A percentile compares a stretch with the other conserved stretches of the same genome.
These are phyloP conservation scores for Spizaetus ornatus DNA, from an alignment of 2,113 vertebrate genomes.

Conservation along the genomic window DNA sequence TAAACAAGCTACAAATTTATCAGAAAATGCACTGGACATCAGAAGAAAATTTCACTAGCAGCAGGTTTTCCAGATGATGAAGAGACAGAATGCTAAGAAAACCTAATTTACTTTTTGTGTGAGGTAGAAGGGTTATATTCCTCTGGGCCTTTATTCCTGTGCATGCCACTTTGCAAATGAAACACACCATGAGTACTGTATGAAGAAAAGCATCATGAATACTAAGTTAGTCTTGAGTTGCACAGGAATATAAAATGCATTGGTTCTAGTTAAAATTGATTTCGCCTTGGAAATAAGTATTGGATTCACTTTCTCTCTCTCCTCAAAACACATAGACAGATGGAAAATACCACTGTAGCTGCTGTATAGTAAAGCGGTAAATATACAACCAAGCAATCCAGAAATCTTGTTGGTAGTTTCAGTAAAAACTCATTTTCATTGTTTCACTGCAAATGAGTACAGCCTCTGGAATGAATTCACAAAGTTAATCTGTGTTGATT, in stretches of 20 bases:
- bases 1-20: not conserved
- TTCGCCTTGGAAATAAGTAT: constrained; percentile 59
- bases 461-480: not conserved
- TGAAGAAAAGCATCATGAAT: constrained; percentile 55
- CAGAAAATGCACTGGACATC: not conserved
- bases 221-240: constrained; percentile 20
- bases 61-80: constrained; percentile 9
- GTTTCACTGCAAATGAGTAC: not conserved
- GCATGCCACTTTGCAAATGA: constrained; percentile 13
- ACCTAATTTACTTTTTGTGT: constrained; percentile 20
- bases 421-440: constrained; percentile 5
- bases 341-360: constrained; percentile 49
- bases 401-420: not conserved
- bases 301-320: constrained; percentile 50
- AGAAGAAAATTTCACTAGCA: not conserved
- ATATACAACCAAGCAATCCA: not conserved
- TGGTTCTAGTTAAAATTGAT: constrained; percentile 68
- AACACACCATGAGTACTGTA: not conserved
- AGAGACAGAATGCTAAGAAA: not conserved
- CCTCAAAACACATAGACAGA: constrained; percentile 27
- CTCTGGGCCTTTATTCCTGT: constrained; percentile 1
- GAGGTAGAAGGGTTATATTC: not conserved
- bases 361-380: constrained; percentile 43
- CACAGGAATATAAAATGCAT: constrained; percentile 49
- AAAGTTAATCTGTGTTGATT: not conserved